Conservation (phyloP, 2,113 vertebrate genomes). For the Zosterops lateralis region DNA sequence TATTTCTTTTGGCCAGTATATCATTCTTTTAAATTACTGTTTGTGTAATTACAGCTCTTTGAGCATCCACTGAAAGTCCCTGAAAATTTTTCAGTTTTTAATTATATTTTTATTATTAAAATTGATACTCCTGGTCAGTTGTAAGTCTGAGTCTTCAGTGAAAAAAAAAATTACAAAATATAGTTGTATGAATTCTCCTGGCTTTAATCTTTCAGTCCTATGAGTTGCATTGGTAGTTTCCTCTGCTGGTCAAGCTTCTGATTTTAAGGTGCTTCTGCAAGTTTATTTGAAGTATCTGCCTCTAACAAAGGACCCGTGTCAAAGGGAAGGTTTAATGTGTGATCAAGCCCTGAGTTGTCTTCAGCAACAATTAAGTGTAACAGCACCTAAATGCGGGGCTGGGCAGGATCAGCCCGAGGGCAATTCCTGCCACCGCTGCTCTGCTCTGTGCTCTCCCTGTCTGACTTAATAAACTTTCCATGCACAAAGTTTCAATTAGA, state of each 20-base stretch:
- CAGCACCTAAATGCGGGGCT: slow-evolving; percentile 3
- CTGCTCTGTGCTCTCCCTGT: background rate
- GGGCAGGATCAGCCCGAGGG: slow-evolving; percentile 30
- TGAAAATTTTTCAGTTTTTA: background rate
- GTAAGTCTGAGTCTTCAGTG: background rate
- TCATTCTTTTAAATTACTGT: background rate
- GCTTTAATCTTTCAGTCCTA: background rate
- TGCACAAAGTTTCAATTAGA: slow-evolving; percentile 24
- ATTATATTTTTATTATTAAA: background rate
- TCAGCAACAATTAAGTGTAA: slow-evolving; percentile 27
- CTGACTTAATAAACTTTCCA: slow-evolving; percentile 1
- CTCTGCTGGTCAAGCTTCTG: background rate
- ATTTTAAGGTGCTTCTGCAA: background rate
- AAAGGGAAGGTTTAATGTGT: background rate
- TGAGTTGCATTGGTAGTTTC: background rate
- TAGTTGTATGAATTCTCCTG: background rate
- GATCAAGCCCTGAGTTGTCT: slow-evolving; percentile 2
- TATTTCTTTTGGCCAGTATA: background rate
- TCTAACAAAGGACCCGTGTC: background rate
- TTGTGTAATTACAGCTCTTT: background rate
- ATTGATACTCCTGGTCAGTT: background rate
- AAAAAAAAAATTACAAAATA: background rate
- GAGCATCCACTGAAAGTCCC: background rate
- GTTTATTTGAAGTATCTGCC: background rate
- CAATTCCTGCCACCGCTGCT: background rate